These are phyloP conservation scores for Petrolisthes manimaculis DNA, from an alignment of 2,888 invertebrate genomes.

Conservation along the genomic window DNA sequence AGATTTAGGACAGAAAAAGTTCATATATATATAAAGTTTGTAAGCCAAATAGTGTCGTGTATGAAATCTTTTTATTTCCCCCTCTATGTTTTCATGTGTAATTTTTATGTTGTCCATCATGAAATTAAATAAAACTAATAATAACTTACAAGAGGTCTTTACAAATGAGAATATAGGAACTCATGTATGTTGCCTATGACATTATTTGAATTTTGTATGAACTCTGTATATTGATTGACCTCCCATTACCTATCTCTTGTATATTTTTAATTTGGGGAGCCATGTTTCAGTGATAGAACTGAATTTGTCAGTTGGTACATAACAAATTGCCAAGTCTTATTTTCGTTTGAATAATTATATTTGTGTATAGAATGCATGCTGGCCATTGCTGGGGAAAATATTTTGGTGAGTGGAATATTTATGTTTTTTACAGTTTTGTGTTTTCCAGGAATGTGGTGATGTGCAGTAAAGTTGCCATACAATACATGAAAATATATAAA, in stretches of 20 bases:
- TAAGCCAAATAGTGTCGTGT: conserved; percentile 15
- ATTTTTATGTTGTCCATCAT: neutral
- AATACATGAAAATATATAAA: no score
- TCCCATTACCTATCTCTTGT: neutral
- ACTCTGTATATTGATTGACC: neutral
- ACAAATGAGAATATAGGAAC: neutral
- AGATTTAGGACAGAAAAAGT: conserved; percentile 15
- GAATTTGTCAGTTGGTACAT: neutral
- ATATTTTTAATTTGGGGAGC: neutral
- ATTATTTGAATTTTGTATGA: neutral
- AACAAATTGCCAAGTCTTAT: neutral
- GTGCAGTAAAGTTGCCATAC: no score
- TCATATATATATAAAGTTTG: conserved; percentile 30
- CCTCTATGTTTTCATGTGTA: conserved; percentile 3
- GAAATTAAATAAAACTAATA: neutral
- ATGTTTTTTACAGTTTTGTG: no score
- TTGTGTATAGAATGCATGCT: neutral
- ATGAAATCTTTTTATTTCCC: conserved; percentile 4
- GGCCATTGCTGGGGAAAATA: no score
- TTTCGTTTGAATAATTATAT: neutral
- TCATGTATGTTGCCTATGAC: neutral
- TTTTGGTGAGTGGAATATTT: no score
- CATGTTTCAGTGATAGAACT: neutral
- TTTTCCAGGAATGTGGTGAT: no score
- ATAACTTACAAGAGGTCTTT: neutral